phyloP scores from a whole-genome alignment of 2,113 vertebrate species.

The Lepisosteus osseus region DNA sequence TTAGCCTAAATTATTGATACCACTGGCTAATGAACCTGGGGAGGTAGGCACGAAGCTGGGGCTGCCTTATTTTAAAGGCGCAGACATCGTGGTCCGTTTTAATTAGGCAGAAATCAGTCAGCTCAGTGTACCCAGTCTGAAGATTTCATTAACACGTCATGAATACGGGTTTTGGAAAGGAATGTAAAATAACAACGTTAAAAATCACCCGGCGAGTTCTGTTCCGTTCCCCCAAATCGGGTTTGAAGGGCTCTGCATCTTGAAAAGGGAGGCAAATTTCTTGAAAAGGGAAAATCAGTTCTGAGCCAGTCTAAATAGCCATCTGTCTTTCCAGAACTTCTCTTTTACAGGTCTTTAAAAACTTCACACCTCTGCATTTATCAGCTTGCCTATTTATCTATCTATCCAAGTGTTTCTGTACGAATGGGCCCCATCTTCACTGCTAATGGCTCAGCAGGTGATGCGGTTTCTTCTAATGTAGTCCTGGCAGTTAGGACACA shows the following conservation, averaged over 20 bases:
- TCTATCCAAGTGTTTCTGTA: not conserved
- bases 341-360: too few relatives aligned
- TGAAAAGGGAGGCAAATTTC: too few relatives aligned
- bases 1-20: conserved; percentile 85
- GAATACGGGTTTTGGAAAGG: too few relatives aligned
- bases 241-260: too few relatives aligned
- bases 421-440: not conserved
- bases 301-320: too few relatives aligned
- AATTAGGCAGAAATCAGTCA: conserved; percentile 21
- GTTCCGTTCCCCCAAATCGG: too few relatives aligned
- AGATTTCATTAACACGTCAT: too few relatives aligned
- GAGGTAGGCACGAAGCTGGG: conserved; percentile 72
- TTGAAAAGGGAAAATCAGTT: too few relatives aligned
- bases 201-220: too few relatives aligned
- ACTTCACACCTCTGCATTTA: too few relatives aligned
- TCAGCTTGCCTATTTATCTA: not conserved
- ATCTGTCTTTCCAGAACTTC: too few relatives aligned
- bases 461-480: not conserved
- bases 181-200: not conserved
- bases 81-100: conserved; percentile 38
- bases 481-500: not conserved
- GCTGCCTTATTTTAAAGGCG: conserved; percentile 64
- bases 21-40: conserved; percentile 90
- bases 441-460: not conserved
- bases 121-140: too few relatives aligned